phyloP scores from a whole-genome alignment of 2,888 invertebrate species.

The Drosophila peninsularis region DNA sequence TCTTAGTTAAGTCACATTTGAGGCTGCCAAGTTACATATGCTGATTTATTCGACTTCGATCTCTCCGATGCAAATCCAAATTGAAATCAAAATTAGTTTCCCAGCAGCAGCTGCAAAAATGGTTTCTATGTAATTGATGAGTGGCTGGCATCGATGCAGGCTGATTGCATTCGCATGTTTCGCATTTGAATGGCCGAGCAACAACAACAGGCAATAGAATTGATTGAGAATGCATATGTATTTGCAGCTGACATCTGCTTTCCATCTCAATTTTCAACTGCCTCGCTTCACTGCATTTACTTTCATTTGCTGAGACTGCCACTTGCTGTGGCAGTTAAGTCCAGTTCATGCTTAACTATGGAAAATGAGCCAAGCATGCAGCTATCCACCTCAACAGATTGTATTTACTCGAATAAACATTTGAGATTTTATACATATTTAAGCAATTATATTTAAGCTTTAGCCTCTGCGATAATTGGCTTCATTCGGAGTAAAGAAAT shows the following conservation, averaged over 20 bases:
- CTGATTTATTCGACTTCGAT: constrained; percentile 53
- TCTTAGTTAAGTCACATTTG: constrained; percentile 5
- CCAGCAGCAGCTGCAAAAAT: constrained; percentile 15
- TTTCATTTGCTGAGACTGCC: constrained; percentile 19
- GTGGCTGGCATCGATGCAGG: constrained; percentile 20
- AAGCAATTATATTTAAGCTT: neutral
- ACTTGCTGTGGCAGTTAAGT: constrained; percentile 3
- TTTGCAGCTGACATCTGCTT: constrained; percentile 6
- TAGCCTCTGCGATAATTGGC: neutral
- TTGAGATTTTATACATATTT: too few species aligned
- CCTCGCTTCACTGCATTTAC: constrained; percentile 8
- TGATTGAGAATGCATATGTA: constrained; percentile 7
- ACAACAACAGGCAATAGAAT: neutral
- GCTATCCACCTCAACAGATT: neutral
- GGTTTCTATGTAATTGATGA: constrained; percentile 19
- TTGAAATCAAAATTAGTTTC: constrained; percentile 17
- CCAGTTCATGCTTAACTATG: constrained; percentile 1
- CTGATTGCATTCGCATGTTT: constrained; percentile 43
- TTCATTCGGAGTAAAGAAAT: neutral
- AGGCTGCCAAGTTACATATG: constrained; percentile 18
- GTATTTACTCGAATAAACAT: neutral
- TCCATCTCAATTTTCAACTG: constrained; percentile 13
- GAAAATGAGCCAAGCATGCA: neutral
- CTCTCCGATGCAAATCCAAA: constrained; percentile 6
- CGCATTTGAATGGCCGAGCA: constrained; percentile 14